Percentiles rank a stretch among this genome's conserved stretches.
Conservation (phyloP, 2,797 vertebrate species). For the Distichodus sexfasciatus region DNA sequence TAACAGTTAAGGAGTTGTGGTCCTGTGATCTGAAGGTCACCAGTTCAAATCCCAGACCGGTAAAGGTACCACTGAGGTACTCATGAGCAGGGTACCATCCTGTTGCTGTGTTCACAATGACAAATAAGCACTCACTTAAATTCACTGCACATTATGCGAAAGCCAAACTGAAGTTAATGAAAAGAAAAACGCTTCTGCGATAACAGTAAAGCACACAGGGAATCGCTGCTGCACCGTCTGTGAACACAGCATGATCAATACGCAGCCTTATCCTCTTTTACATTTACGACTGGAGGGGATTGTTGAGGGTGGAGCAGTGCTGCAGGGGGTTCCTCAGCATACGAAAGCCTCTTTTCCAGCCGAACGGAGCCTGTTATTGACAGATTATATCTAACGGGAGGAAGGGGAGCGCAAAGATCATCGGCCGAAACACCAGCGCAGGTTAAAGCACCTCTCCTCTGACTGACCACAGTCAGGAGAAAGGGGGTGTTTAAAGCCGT, state of each 20-base stretch:
- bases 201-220: too few relatives aligned
- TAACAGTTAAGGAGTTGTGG: too few relatives aligned
- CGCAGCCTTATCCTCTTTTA: too few relatives aligned
- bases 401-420: conserved; percentile 16
- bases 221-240: not conserved
- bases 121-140: too few relatives aligned
- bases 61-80: too few relatives aligned
- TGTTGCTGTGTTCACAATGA: too few relatives aligned
- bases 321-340: not conserved
- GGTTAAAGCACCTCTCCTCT: conserved; percentile 32
- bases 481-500: conserved; percentile 64
- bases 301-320: not conserved
- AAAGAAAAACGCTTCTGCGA: too few relatives aligned
- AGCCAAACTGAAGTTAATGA: too few relatives aligned
- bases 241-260: not conserved
- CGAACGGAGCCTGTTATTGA: not conserved
- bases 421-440: conserved; percentile 46
- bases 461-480: conserved; percentile 60
- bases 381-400: conserved; percentile 15
- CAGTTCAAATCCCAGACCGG: too few relatives aligned
- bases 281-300: not conserved
- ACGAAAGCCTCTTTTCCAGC: conserved; percentile 22
- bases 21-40: too few relatives aligned
- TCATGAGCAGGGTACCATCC: too few relatives aligned
- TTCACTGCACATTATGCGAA: too few relatives aligned